These are phyloP conservation scores for Onthophagus sagittarius DNA, from an alignment of 2,888 invertebrate genomes.

Conservation along the genomic window DNA sequence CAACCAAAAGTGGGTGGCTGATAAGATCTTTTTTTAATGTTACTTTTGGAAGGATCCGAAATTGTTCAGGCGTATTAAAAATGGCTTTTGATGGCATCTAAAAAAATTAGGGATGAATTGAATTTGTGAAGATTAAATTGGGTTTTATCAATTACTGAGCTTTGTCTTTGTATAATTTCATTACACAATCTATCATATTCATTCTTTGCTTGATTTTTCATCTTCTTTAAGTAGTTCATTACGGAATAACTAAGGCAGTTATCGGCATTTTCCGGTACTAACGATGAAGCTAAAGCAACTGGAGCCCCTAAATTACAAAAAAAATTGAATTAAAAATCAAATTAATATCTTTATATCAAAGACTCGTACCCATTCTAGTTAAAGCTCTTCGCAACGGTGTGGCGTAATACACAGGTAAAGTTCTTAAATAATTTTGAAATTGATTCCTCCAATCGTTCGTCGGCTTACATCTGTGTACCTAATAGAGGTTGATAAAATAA, in stretches of 20 bases:
- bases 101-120: background rate
- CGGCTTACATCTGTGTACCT: conserved; percentile 88
- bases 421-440: conserved; percentile 90
- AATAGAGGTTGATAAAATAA: conserved; percentile 55
- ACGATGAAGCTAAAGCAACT: conserved; percentile 71
- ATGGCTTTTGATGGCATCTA: conserved; percentile 24
- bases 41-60: conserved; percentile 52
- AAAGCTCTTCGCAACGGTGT: conserved; percentile 85
- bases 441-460: conserved; percentile 88
- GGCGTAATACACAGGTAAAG: conserved; percentile 96
- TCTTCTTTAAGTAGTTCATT: conserved; percentile 88
- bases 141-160: conserved; percentile 36
- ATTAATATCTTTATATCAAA: background rate
- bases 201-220: conserved; percentile 90
- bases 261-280: conserved; percentile 90
- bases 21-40: conserved; percentile 72
- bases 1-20: conserved; percentile 75
- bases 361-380: conserved; percentile 70
- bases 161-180: conserved; percentile 67
- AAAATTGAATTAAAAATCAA: background rate
- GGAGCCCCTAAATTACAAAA: conserved; percentile 55
- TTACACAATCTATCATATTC: conserved; percentile 86
- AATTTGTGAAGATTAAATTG: background rate
- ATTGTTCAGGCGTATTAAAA: conserved; percentile 46
- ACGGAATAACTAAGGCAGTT: conserved; percentile 91